Percentiles rank a stretch among this genome's conserved stretches.
phyloP scores from a whole-genome alignment of 2,888 invertebrate species.

The Trisateles emortualis region DNA sequence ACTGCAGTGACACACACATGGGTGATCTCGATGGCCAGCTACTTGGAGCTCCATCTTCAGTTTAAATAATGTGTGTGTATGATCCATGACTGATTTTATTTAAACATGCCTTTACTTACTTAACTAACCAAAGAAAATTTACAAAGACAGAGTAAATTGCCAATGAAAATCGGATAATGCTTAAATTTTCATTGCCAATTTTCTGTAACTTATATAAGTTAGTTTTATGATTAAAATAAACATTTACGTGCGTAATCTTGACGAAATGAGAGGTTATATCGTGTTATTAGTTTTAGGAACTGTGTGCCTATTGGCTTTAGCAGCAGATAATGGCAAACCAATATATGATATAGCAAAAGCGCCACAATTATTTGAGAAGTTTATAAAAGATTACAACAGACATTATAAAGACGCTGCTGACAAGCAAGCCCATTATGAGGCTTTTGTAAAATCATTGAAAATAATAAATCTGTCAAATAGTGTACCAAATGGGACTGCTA shows the following conservation, averaged over 20 bases:
- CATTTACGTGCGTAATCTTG: background rate
- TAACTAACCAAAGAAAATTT: too few relatives aligned
- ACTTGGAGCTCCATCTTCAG: too few relatives aligned
- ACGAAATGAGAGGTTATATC: background rate
- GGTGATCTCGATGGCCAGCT: too few relatives aligned
- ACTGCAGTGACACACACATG: too few relatives aligned
- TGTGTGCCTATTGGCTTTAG: background rate
- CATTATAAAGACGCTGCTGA: background rate
- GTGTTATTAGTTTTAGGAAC: background rate
- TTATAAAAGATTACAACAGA: background rate
- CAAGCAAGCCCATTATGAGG: background rate
- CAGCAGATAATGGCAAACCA: background rate
- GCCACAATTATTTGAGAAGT: conserved; percentile 1
- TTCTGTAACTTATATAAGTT: too few relatives aligned
- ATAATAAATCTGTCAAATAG: background rate
- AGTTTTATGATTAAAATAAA: too few relatives aligned
- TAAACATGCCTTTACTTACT: too few relatives aligned
- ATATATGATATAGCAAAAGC: conserved; percentile 2
- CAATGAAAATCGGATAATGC: too few relatives aligned
- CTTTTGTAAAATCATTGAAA: background rate
- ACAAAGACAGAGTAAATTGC: too few relatives aligned
- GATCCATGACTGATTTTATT: too few relatives aligned
- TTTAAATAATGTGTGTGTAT: too few relatives aligned
- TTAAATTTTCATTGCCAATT: too few relatives aligned
- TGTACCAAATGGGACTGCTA: background rate